A percentile compares a stretch with the other conserved stretches of the same genome.
These are phyloP conservation scores for Aphis gossypii DNA, from an alignment of 1,140 invertebrate genomes.

Conservation along the genomic window DNA sequence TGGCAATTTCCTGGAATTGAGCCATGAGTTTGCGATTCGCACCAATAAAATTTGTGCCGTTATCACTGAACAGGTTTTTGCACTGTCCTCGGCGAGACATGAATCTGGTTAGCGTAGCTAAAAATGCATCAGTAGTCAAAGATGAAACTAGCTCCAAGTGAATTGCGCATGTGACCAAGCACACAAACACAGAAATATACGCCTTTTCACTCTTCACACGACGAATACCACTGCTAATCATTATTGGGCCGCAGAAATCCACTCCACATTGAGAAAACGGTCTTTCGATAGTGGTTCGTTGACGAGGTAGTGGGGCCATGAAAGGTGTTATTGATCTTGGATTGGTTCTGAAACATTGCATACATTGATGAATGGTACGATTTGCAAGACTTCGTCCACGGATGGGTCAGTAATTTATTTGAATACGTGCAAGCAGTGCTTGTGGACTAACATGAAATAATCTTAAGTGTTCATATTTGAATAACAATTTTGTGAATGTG, in stretches of 20 bases:
- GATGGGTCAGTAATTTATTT: background rate
- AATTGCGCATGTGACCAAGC: background rate
- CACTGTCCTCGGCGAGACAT: background rate
- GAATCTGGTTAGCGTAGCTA: background rate
- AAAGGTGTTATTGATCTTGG: background rate
- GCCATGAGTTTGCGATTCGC: background rate
- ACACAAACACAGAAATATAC: background rate
- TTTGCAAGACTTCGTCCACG: background rate
- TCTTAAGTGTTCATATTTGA: background rate
- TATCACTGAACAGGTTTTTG: background rate
- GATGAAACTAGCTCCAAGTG: background rate
- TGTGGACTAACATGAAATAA: background rate
- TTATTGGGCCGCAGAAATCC: background rate
- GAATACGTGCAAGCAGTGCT: background rate
- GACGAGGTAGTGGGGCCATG: background rate
- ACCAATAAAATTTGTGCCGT: background rate
- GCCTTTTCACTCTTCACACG: background rate
- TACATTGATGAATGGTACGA: background rate
- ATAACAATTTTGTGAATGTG: background rate
- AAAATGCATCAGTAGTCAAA: background rate
- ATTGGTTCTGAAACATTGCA: background rate
- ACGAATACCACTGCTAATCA: background rate
- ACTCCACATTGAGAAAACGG: background rate
- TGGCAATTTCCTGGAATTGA: background rate
- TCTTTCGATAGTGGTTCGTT: background rate